phyloP scores from a whole-genome alignment of 2,113 vertebrate genomes.

The Prinia subflava region DNA sequence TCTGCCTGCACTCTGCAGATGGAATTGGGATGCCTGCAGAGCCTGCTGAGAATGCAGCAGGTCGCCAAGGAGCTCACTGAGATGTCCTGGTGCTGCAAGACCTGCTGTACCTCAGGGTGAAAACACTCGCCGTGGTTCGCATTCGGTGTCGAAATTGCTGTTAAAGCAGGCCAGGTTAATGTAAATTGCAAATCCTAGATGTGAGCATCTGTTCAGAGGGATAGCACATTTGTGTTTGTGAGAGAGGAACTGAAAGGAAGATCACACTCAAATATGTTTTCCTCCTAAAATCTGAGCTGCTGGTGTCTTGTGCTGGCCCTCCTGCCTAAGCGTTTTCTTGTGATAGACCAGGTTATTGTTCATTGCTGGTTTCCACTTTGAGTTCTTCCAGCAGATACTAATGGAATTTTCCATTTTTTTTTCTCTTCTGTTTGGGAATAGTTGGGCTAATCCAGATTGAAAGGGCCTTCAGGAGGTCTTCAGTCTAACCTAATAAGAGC shows the following conservation, averaged over 20 bases:
- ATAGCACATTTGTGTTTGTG: background rate
- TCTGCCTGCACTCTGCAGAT: accelerated
- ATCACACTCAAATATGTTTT: background rate
- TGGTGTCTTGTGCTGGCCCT: background rate
- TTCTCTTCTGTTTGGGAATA: background rate
- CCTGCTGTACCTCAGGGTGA: background rate
- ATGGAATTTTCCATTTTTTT: background rate
- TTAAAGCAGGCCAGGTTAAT: background rate
- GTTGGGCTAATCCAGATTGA: background rate
- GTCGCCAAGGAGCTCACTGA: background rate
- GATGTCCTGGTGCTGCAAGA: background rate
- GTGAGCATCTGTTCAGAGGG: background rate
- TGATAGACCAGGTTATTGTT: background rate
- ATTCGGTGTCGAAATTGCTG: accelerated
- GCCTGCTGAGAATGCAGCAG: background rate
- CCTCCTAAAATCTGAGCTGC: background rate
- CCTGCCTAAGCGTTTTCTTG: background rate
- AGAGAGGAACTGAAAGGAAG: background rate
- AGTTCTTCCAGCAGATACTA: background rate
- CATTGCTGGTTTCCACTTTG: background rate
- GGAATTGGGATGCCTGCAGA: background rate
- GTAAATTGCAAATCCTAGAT: background rate
- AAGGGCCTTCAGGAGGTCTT: background rate
- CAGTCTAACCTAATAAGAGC: background rate
- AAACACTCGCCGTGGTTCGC: background rate